Percentiles rank a stretch among this genome's conserved stretches.
Evolutionary conservation across 1,140 invertebrate species (phyloP).

Genomic region (Tenebrio molitor): DNA sequence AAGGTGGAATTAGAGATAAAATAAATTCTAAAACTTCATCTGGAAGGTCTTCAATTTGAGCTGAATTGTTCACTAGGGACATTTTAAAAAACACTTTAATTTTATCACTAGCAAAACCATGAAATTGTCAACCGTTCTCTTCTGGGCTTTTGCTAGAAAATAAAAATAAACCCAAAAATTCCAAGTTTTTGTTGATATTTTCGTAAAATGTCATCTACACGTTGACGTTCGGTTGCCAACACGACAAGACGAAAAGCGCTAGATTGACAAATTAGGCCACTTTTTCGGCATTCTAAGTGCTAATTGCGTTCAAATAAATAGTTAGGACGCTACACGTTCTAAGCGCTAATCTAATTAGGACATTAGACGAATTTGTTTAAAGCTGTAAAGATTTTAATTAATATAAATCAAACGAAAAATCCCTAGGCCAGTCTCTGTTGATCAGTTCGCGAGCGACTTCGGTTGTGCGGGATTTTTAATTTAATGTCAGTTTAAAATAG

Average conservation of each 20-base stretch:
- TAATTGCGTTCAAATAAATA: no score
- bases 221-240: constrained; percentile 6
- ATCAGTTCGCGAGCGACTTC: constrained; percentile 47
- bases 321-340: no score
- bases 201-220: constrained; percentile 36
- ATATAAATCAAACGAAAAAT: not conserved
- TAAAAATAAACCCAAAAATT: constrained; percentile 35
- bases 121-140: constrained; percentile 12
- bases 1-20: constrained; percentile 88
- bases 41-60: constrained; percentile 79
- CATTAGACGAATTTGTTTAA: not conserved
- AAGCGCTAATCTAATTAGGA: not conserved
- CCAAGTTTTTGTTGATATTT: constrained; percentile 48
- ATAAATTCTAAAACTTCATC: constrained; percentile 96
- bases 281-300: not conserved
- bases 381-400: not conserved
- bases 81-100: constrained; percentile 29
- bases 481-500: constrained; percentile 49
- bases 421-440: constrained; percentile 51
- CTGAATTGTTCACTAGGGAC: constrained; percentile 12
- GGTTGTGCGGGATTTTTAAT: constrained; percentile 58
- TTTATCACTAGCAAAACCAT: not conserved
- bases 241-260: not conserved
- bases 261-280: not conserved
- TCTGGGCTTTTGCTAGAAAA: constrained; percentile 1